A percentile compares a stretch with the other conserved stretches of the same genome.
Evolutionary conservation across 2,113 vertebrate genomes (phyloP).

Genomic region (Cnemophilus loriae): DNA sequence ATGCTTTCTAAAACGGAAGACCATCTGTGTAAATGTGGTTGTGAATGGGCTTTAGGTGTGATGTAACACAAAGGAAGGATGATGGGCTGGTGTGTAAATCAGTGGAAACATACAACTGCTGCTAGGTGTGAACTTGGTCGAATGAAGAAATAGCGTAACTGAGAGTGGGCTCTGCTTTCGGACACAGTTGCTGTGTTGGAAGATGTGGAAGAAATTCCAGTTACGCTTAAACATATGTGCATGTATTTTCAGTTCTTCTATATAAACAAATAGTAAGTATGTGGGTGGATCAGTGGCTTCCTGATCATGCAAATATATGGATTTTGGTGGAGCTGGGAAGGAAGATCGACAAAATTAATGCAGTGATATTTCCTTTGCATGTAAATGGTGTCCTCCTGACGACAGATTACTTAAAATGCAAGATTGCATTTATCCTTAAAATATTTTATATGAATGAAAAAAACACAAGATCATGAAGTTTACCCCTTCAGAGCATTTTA

Average conservation of each 20-base stretch:
- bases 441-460: not conserved
- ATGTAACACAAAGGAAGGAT: not conserved
- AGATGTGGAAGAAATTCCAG: slow-evolving; percentile 9
- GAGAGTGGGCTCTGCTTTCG: not conserved
- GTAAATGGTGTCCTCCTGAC: slow-evolving; percentile 7
- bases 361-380: not conserved
- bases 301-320: slow-evolving; percentile 30
- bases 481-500: not conserved
- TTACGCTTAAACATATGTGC: not conserved
- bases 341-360: not conserved
- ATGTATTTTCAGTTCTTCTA: not conserved
- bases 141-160: not conserved
- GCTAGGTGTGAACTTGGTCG: not conserved
- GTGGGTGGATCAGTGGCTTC: slow-evolving; percentile 26
- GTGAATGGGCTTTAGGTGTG: not conserved
- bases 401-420: not conserved
- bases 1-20: not conserved
- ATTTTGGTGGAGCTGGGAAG: slow-evolving; percentile 36
- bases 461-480: not conserved
- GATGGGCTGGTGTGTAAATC: not conserved
- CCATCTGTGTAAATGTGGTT: not conserved
- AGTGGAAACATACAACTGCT: not conserved
- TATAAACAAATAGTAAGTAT: slow-evolving; percentile 16
- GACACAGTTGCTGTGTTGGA: not conserved
- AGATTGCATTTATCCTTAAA: not conserved